These are phyloP conservation scores for Neostethus bicornis DNA, from an alignment of 2,797 vertebrate genomes.

Conservation along the genomic window DNA sequence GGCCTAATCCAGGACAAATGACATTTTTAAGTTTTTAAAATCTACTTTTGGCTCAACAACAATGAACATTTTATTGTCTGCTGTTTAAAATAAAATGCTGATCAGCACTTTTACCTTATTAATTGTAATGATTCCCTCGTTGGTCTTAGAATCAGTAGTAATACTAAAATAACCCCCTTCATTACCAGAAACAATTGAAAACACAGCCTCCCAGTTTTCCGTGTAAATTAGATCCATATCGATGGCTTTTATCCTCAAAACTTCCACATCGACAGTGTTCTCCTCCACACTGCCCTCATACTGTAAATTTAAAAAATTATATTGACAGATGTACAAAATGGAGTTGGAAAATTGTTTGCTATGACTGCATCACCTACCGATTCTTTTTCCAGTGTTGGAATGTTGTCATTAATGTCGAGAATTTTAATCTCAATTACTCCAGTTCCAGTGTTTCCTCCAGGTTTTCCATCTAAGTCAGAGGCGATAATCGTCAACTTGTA, in stretches of 20 bases:
- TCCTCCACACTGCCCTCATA: conserved; percentile 86
- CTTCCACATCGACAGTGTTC: conserved; percentile 84
- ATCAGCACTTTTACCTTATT: conserved; percentile 91
- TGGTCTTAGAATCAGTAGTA: conserved; percentile 85
- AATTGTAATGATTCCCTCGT: conserved; percentile 88
- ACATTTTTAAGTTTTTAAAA: not conserved
- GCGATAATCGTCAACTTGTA: conserved; percentile 83
- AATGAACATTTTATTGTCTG: not conserved
- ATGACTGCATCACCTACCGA: conserved; percentile 49
- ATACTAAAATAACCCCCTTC: conserved; percentile 90
- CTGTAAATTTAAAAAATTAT: conserved; percentile 69
- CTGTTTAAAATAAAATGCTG: not conserved
- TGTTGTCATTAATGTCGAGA: conserved; percentile 93
- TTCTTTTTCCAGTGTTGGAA: conserved; percentile 81
- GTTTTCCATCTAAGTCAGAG: conserved; percentile 74
- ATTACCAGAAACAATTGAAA: conserved; percentile 87
- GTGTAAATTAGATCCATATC: conserved; percentile 86
- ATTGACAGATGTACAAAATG: not conserved
- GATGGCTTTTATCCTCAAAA: conserved; percentile 84
- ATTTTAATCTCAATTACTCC: conserved; percentile 81
- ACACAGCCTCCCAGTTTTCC: conserved; percentile 90
- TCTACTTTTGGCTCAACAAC: not conserved
- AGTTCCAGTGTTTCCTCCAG: conserved; percentile 62
- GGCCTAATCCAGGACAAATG: conserved; percentile 62
- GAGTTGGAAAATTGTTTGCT: not conserved